These are phyloP conservation scores for Margaritifera margaritifera DNA, from an alignment of 2,888 invertebrate species.

Conservation along the genomic window DNA sequence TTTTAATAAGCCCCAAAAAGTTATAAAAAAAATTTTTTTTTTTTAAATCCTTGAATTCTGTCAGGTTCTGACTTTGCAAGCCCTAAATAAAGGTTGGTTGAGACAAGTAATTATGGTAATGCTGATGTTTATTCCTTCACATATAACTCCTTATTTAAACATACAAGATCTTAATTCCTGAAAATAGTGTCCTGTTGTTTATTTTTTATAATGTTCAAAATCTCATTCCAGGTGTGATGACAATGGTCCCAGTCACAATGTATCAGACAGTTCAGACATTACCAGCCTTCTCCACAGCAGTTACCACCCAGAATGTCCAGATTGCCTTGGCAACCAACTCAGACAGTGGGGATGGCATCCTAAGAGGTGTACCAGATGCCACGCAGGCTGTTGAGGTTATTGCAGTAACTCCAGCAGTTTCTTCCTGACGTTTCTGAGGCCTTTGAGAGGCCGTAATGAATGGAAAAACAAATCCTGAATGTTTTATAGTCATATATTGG, in stretches of 20 bases:
- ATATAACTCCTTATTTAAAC: not conserved
- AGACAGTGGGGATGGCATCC: conserved; percentile 10
- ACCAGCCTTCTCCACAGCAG: conserved; percentile 20
- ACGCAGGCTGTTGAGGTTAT: conserved; percentile 65
- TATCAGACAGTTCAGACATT: conserved; percentile 86
- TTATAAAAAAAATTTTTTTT: too few relatives aligned
- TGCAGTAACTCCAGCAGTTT: conserved; percentile 25
- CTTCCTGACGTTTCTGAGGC: too few relatives aligned
- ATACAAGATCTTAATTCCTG: not conserved
- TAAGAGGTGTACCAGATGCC: conserved; percentile 60
- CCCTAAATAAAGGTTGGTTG: too few relatives aligned
- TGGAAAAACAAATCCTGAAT: too few relatives aligned
- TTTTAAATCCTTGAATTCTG: too few relatives aligned
- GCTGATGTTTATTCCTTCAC: not conserved
- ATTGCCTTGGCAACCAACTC: conserved; percentile 65
- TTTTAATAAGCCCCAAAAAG: too few relatives aligned
- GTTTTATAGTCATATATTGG: too few relatives aligned
- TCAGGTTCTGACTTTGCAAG: too few relatives aligned
- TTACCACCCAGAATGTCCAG: conserved; percentile 43
- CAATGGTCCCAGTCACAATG: conserved; percentile 92
- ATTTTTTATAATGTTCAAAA: not conserved
- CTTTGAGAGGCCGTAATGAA: too few relatives aligned
- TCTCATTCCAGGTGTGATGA: conserved; percentile 88
- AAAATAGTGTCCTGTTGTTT: conserved; percentile 1
- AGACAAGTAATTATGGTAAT: not conserved